phyloP scores from a whole-genome alignment of 2,113 vertebrate species.

The Oophaga pumilio region DNA sequence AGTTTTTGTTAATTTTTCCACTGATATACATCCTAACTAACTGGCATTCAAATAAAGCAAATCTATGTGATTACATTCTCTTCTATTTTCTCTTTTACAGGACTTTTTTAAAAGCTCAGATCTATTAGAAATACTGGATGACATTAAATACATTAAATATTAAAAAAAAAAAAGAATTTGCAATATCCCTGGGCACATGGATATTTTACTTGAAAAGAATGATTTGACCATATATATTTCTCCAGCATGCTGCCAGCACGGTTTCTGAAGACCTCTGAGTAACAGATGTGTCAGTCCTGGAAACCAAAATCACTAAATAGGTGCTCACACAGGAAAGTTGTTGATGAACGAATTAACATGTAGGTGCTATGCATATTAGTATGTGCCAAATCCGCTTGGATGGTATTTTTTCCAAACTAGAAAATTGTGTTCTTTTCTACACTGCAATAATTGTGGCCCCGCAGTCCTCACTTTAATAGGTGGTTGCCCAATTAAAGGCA shows the following conservation, averaged over 20 bases:
- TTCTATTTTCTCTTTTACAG: background rate
- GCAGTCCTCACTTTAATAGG: constrained; percentile 69
- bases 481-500: constrained; percentile 73
- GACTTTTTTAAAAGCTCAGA: background rate
- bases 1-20: background rate
- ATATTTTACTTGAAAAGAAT: background rate
- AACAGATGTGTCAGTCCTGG: constrained; percentile 4
- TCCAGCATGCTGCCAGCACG: background rate
- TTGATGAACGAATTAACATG: background rate
- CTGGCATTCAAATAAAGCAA: background rate
- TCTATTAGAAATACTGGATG: background rate
- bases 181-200: background rate
- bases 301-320: background rate
- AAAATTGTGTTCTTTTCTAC: background rate
- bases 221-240: background rate
- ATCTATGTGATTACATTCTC: background rate
- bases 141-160: background rate
- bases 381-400: background rate
- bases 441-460: constrained; percentile 67
- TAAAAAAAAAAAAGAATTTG: background rate
- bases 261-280: background rate
- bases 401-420: background rate
- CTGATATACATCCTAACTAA: background rate
- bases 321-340: background rate
- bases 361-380: background rate